A percentile compares a stretch with the other conserved stretches of the same genome.
These are phyloP conservation scores for Tachysurus fulvidraco DNA, from an alignment of 2,113 vertebrate species.

Conservation along the genomic window DNA sequence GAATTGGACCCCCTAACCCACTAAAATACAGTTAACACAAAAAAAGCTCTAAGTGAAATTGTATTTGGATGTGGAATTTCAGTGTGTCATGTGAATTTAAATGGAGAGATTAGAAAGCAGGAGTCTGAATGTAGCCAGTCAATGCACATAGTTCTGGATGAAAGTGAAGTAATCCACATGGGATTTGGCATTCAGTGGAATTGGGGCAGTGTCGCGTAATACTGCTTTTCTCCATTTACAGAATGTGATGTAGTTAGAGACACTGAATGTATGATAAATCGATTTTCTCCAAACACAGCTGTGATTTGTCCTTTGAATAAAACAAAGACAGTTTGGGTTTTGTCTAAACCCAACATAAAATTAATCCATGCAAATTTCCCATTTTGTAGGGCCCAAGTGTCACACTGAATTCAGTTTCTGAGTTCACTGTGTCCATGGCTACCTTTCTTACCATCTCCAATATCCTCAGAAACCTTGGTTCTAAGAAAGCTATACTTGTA, in stretches of 20 bases:
- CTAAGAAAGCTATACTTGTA: background rate
- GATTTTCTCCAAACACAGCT: background rate
- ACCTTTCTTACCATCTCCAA: background rate
- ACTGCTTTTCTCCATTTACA: constrained; percentile 43
- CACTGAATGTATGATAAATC: background rate
- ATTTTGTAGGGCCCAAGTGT: background rate
- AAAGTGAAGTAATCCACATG: constrained; percentile 56
- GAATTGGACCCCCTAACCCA: background rate
- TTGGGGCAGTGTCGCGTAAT: constrained; percentile 62
- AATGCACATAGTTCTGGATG: constrained; percentile 14
- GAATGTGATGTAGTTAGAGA: constrained; percentile 25
- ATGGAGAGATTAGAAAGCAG: constrained; percentile 36
- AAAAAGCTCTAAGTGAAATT: background rate
- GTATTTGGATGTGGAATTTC: background rate
- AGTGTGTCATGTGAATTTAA: constrained; percentile 53
- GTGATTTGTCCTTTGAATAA: background rate
- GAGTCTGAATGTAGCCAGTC: constrained; percentile 22
- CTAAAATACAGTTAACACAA: background rate
- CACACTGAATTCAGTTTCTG: constrained; percentile 54
- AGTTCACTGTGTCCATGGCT: constrained; percentile 41
- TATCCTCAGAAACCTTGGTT: background rate
- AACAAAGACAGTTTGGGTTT: background rate
- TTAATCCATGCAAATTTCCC: background rate
- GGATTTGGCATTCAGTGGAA: constrained; percentile 47
- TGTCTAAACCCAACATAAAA: background rate